Base-by-base conservation (phyloP, 2,797 vertebrate genomes). In the Podargus strigoides region DNA sequence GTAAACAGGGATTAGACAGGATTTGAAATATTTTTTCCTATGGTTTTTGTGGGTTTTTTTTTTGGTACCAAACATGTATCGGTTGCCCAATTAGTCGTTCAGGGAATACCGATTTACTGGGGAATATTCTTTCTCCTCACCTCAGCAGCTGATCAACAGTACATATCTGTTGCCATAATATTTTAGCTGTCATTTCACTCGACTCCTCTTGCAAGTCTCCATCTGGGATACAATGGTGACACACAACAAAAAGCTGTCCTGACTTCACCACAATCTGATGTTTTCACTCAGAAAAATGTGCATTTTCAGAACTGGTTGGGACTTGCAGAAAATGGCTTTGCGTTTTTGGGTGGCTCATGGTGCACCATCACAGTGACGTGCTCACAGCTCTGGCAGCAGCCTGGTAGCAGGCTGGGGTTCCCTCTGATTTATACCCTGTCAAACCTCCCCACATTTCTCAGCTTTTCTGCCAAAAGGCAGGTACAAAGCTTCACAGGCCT, bases 361-460 rank as follows among this genome's bases (percentile, higher is more conserved):
- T 44, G n/a, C 34, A 8, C 2, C 3, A 4, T 41, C 41, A 22
- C 3, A 2, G 8, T 4, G 10, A 21, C 26, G n/a, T 44, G 22
- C 34, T 60, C 9, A 2, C 52, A 81, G 37, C 77, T 93, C 56
- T 6, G 3, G 0, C 44, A 72, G 62, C 66, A 86, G 58, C 58
- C 70, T 58, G 21, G 49, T 12, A 60, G 23, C 66, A 42, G 37
- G 7, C 10, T 86, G 93, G 30, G 84, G 36, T 60, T 82, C 64
- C 30, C 32, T 76, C 59, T 85, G 47, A 37, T 56, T 79, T 77
- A 34, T 24, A 63, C 30, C 58, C 42, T 22, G 12, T 27, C 78
- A 56, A 76, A 73, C 37, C 41, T 49, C 80, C 46, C 60, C 49
- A 15, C 19, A 5, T 79, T 59, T 87, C 34, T 92, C 60, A 46